phyloP scores from a whole-genome alignment of 1,140 invertebrate species.

The Arion vulgaris region DNA sequence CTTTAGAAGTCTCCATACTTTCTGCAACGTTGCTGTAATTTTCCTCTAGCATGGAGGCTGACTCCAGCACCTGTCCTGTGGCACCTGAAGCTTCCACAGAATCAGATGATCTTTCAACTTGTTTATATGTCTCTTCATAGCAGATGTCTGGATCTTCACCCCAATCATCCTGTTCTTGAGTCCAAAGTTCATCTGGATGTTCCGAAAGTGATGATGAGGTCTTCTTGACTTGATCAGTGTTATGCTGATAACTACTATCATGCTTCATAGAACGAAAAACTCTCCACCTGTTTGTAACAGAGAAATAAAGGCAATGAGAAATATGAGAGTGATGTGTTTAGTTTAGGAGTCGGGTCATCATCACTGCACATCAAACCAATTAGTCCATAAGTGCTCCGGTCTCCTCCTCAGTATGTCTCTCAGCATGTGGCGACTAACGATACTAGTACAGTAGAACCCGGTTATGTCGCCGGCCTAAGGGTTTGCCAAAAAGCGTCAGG shows the following conservation, averaged over 20 bases:
- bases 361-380: no score
- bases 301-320: neutral
- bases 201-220: neutral
- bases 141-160: neutral
- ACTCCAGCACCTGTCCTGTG: neutral
- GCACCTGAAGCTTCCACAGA: neutral
- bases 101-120: neutral
- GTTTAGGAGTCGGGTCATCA: no score
- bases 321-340: no score
- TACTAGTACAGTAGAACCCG: no score
- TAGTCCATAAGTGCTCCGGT: no score
- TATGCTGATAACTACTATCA: neutral
- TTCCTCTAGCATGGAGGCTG: neutral
- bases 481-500: no score
- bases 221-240: neutral
- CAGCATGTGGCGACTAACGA: no score
- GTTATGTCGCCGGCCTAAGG: no score
- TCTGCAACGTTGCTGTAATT: neutral
- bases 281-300: slow-evolving; percentile 7
- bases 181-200: neutral
- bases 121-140: neutral
- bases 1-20: neutral
- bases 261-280: slow-evolving; percentile 11
- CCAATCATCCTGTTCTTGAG: slow-evolving; percentile 27
- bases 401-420: no score